Percentiles rank a stretch among this genome's conserved stretches.
Evolutionary conservation across 2,888 invertebrate genomes (phyloP).

Genomic region (Zonitis immaculata): DNA sequence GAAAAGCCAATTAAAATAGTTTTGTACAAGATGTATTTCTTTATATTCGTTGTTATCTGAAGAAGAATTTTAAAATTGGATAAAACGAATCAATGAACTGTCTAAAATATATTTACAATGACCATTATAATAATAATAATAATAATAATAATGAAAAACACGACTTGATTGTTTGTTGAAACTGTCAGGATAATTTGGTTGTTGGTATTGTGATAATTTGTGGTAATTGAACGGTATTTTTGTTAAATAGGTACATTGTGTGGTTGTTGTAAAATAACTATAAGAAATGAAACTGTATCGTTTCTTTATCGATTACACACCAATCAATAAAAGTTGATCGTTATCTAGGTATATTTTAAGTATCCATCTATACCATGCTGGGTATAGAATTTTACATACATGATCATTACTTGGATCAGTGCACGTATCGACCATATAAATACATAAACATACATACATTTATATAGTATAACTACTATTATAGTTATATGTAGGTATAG

Average conservation of each 20-base stretch:
- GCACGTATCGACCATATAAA: not conserved
- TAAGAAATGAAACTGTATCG: not conserved
- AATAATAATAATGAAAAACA: not conserved
- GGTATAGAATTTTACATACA: slow-evolving; percentile 13
- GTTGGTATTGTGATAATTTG: not conserved
- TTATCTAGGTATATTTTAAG: not conserved
- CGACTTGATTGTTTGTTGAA: not conserved
- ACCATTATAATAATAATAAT: too few species aligned
- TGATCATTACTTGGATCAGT: slow-evolving; percentile 12
- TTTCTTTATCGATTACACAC: not conserved
- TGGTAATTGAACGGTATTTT: not conserved
- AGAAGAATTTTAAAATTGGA: too few species aligned
- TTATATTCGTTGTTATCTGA: not conserved
- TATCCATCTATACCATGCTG: not conserved
- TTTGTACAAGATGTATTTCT: not conserved
- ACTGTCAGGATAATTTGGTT: not conserved
- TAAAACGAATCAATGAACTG: too few species aligned
- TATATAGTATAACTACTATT: too few species aligned
- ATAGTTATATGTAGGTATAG: not conserved
- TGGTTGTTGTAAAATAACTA: too few species aligned
- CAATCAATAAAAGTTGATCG: not conserved
- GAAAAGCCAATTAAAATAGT: not conserved
- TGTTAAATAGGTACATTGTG: not conserved
- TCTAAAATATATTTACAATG: not conserved
- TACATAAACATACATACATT: not conserved